phyloP scores from a whole-genome alignment of 2,797 vertebrate species.

The Mastacembelus armatus region DNA sequence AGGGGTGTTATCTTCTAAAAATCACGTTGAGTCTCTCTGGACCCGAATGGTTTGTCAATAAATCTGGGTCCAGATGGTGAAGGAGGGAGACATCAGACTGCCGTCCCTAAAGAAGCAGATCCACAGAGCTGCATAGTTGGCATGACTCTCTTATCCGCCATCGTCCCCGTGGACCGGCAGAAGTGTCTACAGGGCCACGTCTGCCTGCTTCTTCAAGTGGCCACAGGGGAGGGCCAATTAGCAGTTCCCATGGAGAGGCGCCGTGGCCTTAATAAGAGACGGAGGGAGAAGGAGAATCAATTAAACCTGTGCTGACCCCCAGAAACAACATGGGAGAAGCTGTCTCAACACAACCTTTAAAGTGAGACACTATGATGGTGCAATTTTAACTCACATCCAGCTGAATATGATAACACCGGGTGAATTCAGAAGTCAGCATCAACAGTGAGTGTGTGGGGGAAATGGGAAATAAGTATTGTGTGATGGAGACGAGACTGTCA shows the following conservation, averaged over 20 bases:
- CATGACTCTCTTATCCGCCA: slow-evolving; percentile 59
- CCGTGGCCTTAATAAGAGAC: slow-evolving; percentile 92
- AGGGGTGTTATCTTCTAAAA: slow-evolving; percentile 28
- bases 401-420: slow-evolving; percentile 3
- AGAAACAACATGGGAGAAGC: slow-evolving; percentile 79
- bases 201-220: slow-evolving; percentile 91
- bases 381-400: slow-evolving; percentile 5
- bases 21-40: slow-evolving; percentile 33
- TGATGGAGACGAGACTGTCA: background rate
- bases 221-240: slow-evolving; percentile 93
- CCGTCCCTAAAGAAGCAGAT: slow-evolving; percentile 56
- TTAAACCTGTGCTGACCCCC: slow-evolving; percentile 93
- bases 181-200: slow-evolving; percentile 71
- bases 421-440: background rate
- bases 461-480: background rate
- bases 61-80: slow-evolving; percentile 76
- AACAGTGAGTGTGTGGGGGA: background rate
- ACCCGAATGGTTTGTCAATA: slow-evolving; percentile 48
- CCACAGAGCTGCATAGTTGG: slow-evolving; percentile 26
- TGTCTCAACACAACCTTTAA: slow-evolving; percentile 21
- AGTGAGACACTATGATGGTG: slow-evolving; percentile 11
- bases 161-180: slow-evolving; percentile 69
- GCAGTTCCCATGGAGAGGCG: slow-evolving; percentile 93
- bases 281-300: slow-evolving; percentile 93
- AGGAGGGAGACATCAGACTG: slow-evolving; percentile 60